Percentiles rank a stretch among this genome's conserved stretches.
These are phyloP conservation scores for Alitta virens DNA, from an alignment of 2,888 invertebrate species.

Conservation along the genomic window DNA sequence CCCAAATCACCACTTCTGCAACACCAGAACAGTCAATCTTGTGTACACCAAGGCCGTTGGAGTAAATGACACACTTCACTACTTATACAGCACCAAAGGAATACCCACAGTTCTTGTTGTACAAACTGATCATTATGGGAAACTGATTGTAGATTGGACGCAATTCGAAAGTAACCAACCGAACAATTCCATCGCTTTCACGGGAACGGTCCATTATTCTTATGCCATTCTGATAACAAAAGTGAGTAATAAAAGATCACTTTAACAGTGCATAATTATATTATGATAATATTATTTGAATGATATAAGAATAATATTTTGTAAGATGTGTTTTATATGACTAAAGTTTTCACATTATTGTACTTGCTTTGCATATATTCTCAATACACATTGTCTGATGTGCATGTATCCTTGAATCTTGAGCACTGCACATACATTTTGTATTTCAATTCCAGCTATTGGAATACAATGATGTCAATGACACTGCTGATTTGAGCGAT, in stretches of 20 bases:
- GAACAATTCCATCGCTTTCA: slow-evolving; percentile 42
- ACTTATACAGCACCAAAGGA: slow-evolving; percentile 68
- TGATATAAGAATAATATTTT: too few relatives aligned
- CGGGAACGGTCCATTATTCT: slow-evolving; percentile 61
- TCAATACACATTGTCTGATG: too few relatives aligned
- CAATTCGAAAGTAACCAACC: slow-evolving; percentile 37
- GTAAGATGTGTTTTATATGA: too few relatives aligned
- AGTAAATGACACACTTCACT: slow-evolving; percentile 65
- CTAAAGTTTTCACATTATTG: too few relatives aligned
- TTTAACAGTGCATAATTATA: too few relatives aligned
- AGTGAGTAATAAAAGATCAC: too few relatives aligned
- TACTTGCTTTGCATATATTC: too few relatives aligned
- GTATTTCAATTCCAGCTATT: slow-evolving; percentile 35
- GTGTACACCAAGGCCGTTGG: slow-evolving; percentile 59
- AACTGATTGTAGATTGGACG: slow-evolving; percentile 62
- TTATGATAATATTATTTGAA: too few relatives aligned
- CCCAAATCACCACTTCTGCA: neutral
- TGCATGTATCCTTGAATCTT: too few relatives aligned
- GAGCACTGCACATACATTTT: too few relatives aligned
- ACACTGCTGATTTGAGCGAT: slow-evolving; percentile 29
- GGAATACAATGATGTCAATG: slow-evolving; percentile 44
- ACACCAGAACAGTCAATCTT: neutral
- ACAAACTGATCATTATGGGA: slow-evolving; percentile 54
- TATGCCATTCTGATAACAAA: slow-evolving; percentile 66
- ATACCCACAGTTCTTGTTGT: slow-evolving; percentile 65